Evolutionary conservation across 2,113 vertebrate genomes (phyloP), one percentile per base, ranked within the genome.

Genomic region (Rana temporaria): DNA sequence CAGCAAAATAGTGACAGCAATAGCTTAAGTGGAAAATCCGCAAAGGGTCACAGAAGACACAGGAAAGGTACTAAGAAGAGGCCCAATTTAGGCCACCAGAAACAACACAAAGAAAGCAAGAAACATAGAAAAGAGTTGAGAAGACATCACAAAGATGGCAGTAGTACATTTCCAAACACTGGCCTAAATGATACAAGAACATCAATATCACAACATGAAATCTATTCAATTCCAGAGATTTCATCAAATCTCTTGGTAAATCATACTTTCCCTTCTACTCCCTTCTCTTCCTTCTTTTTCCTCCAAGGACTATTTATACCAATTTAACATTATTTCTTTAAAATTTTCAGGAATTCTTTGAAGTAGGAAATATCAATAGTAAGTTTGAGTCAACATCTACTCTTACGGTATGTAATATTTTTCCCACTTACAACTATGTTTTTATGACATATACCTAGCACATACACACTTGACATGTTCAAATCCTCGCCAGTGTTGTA

Each of bases 291-390:
- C 6, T 4, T 34, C 1, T 64, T 64, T 8, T 26, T 64, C 26
- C 26, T 64, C 26, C 26, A 22, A 24, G 26, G 62, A 22, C 34
- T 32, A 34, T 9, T 57, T 8, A 0, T 24, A 24, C 32, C 7
- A 32, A 26, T 53, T 78, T 69, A 6, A 18, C 48, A 20, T 48
- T 17, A 26, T 11, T 75, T 16, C 82, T 70, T 67, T 66, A 64
- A 12, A 73, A 86, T 85, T 85, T 87, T 2, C 79, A 91, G 90
- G 72, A 74, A 32, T 48, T 67, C 57, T 66, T 22, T 16, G 82
- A 87, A 70, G 84, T 85, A 4, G 85, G 88, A 81, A 64, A 89
- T 4, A 85, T 87, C 48, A 86, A 0, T 4, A 74, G 88, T 22
- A 86, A 0, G 56, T 91, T 89, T 86, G 87, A 0, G 3, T 32